Evolutionary conservation across 2,797 vertebrate species (phyloP).

Genomic region (Coendou prehensilis): DNA sequence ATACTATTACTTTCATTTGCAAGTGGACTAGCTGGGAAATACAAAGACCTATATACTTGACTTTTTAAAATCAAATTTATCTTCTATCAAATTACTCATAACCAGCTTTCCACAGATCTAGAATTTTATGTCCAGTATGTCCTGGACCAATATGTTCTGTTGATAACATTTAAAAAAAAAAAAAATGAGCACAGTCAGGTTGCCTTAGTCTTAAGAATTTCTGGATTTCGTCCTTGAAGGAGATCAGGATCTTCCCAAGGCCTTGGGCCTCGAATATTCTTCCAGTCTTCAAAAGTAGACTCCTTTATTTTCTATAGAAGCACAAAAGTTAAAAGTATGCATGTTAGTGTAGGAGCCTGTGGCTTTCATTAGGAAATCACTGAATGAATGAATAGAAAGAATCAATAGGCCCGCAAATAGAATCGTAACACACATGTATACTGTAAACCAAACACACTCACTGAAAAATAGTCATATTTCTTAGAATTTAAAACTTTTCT

Average conservation of each 20-base stretch:
- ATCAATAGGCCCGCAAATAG: neutral
- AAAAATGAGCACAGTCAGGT: conserved; percentile 78
- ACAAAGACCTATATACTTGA: conserved; percentile 74
- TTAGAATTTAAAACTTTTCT: conserved; percentile 58
- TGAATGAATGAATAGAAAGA: conserved; percentile 38
- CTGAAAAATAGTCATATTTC: neutral
- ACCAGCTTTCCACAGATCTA: conserved; percentile 7
- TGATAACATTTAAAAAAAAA: conserved; percentile 47
- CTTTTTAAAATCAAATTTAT: conserved; percentile 72
- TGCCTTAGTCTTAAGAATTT: conserved; percentile 82
- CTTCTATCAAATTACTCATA: conserved; percentile 64
- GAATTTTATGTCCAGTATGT: neutral
- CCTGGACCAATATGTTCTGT: conserved; percentile 54
- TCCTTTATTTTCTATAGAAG: conserved; percentile 93
- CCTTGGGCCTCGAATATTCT: conserved; percentile 97
- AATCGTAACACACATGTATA: conserved; percentile 33
- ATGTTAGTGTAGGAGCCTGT: conserved; percentile 66
- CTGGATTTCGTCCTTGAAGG: conserved; percentile 87
- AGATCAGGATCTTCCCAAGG: conserved; percentile 95
- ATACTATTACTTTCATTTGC: conserved; percentile 44
- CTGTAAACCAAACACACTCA: neutral
- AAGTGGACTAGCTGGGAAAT: conserved; percentile 69
- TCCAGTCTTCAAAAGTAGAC: conserved; percentile 93
- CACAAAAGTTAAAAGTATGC: conserved; percentile 78
- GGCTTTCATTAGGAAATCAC: neutral